Conservation (phyloP, 2,113 vertebrate genomes). For the Bubo scandiacus region DNA sequence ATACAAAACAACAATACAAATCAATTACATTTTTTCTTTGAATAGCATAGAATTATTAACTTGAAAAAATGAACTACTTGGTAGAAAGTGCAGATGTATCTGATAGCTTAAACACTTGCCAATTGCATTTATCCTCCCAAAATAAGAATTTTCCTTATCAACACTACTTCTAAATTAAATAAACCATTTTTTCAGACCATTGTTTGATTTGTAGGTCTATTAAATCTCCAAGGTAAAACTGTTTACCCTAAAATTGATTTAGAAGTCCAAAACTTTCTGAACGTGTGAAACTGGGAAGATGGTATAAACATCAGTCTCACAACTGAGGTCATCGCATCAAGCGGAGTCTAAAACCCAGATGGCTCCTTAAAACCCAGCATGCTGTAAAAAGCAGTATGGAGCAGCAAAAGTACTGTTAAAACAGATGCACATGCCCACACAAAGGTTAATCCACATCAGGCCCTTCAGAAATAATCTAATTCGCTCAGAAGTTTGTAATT, state of each 20-base stretch:
- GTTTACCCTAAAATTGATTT: neutral
- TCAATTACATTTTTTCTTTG: neutral
- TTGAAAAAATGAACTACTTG: neutral
- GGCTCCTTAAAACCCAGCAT: neutral
- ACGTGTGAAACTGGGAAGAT: neutral
- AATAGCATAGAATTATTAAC: neutral
- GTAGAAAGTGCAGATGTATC: neutral
- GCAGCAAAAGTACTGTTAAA: neutral
- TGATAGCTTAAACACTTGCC: neutral
- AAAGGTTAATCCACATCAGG: neutral
- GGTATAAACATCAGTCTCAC: neutral
- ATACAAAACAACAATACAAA: neutral
- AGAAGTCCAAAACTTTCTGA: neutral
- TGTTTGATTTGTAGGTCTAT: neutral
- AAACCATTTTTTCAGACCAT: neutral
- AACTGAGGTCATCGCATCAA: neutral
- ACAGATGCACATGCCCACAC: neutral
- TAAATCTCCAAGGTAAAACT: neutral
- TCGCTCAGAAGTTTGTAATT: neutral
- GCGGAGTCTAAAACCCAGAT: neutral
- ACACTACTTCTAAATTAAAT: neutral
- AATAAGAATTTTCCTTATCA: neutral
- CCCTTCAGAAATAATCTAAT: neutral
- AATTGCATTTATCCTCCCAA: neutral
- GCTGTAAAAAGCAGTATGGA: neutral